These are phyloP conservation scores for Mythimna ferrago DNA, from an alignment of 2,888 invertebrate species.

Conservation along the genomic window DNA sequence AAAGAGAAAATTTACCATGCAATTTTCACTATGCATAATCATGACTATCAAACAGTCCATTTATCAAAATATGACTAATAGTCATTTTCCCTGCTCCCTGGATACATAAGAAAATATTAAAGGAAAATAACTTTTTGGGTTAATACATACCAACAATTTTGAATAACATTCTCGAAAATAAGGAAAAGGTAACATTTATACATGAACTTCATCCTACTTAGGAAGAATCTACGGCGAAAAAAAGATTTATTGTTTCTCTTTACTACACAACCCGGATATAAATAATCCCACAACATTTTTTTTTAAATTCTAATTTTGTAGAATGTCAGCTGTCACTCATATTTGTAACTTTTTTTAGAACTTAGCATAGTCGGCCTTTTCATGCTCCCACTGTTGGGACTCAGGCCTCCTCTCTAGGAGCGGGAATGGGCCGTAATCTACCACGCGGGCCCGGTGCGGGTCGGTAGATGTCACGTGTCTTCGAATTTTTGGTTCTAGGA, in stretches of 20 bases:
- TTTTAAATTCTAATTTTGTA: too few species aligned
- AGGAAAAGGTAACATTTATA: background rate
- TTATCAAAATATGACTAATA: background rate
- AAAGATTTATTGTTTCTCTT: background rate
- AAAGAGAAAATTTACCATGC: too few species aligned
- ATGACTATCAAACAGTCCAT: background rate
- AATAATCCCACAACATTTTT: too few species aligned
- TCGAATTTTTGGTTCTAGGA: too few species aligned
- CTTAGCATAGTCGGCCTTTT: too few species aligned
- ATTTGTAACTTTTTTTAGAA: too few species aligned
- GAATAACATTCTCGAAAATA: conserved; percentile 1
- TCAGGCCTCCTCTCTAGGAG: too few species aligned
- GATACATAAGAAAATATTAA: background rate
- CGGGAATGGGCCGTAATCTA: too few species aligned
- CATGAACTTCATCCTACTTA: background rate
- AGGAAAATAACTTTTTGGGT: background rate
- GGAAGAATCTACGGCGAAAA: background rate
- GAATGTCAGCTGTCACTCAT: too few species aligned
- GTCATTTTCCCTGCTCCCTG: background rate
- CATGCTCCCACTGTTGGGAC: too few species aligned
- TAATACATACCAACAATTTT: conserved; percentile 4
- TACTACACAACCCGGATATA: background rate
- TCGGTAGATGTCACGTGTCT: too few species aligned
- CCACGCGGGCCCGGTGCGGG: too few species aligned
- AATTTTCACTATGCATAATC: background rate